Percentiles rank a stretch among this genome's conserved stretches.
Conservation (phyloP, 2,113 vertebrate species). For the Gymnobelideus leadbeateri region DNA sequence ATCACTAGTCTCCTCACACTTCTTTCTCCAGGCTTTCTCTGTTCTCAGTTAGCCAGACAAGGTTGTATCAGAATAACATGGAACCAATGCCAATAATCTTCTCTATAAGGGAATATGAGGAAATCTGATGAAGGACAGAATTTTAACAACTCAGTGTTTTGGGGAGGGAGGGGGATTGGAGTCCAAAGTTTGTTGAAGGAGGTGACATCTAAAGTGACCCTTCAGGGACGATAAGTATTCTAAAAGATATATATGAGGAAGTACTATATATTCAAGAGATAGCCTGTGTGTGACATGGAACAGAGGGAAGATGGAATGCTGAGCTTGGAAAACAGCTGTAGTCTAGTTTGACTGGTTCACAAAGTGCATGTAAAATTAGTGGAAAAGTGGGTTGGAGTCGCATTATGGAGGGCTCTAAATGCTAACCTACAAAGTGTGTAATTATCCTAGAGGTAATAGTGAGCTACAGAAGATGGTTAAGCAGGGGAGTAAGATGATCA, state of each 20-base stretch:
- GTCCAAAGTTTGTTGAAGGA: not conserved
- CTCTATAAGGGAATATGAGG: not conserved
- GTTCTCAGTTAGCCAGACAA: not conserved
- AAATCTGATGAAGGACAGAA: not conserved
- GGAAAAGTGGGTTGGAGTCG: not conserved
- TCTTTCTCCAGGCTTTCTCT: not conserved
- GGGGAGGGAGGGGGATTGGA: not conserved
- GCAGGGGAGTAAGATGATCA: not conserved
- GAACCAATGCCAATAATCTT: not conserved
- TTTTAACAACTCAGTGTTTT: not conserved
- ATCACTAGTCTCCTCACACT: not conserved
- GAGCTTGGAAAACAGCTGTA: not conserved
- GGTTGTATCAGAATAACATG: not conserved
- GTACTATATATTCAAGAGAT: not conserved
- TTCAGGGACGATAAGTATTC: not conserved
- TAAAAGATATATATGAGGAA: not conserved
- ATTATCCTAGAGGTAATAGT: not conserved
- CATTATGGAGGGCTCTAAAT: not conserved
- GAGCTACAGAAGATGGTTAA: not conserved
- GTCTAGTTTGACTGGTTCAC: not conserved
- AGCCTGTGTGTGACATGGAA: not conserved
- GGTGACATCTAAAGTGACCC: not conserved
- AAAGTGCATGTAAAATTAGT: not conserved
- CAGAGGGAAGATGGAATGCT: not conserved
- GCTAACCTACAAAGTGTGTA: not conserved